Evolutionary conservation across 2,888 invertebrate genomes (phyloP).

Genomic region (Ornithoptera alexandrae): DNA sequence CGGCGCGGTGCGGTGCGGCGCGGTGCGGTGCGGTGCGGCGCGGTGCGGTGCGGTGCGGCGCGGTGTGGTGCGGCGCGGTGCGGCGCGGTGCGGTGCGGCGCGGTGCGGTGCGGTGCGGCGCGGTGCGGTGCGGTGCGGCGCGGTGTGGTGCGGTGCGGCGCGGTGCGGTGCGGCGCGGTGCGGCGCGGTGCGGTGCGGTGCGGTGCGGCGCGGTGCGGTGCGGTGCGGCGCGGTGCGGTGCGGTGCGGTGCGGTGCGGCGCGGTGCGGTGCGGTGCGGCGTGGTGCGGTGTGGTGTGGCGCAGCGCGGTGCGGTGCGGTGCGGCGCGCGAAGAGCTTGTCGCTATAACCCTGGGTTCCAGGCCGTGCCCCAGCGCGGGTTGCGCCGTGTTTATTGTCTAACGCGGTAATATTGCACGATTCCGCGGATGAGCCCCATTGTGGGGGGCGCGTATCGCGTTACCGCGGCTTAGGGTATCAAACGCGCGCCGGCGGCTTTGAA

Average conservation of each 20-base stretch:
- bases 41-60: too few relatives aligned
- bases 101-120: too few relatives aligned
- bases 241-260: too few relatives aligned
- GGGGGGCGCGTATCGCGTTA: constrained; percentile 56
- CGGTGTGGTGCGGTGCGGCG: too few relatives aligned
- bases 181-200: not conserved
- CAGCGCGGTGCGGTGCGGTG: too few relatives aligned
- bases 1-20: too few relatives aligned
- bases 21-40: not conserved
- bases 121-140: not conserved
- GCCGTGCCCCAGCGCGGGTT: not conserved
- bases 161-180: too few relatives aligned
- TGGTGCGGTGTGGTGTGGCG: too few relatives aligned
- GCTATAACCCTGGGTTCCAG: not conserved
- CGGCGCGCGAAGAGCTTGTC: not conserved
- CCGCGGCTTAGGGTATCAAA: constrained; percentile 42
- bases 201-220: too few relatives aligned
- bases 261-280: not conserved
- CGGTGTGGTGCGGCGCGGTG: too few relatives aligned
- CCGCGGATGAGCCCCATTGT: constrained; percentile 54
- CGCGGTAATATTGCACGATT: constrained; percentile 37
- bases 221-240: not conserved
- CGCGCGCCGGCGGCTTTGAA: constrained; percentile 32
- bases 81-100: too few relatives aligned
- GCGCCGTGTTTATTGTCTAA: constrained; percentile 35